Conservation (phyloP, 2,888 invertebrate genomes). For the Melipona bicolor region DNA sequence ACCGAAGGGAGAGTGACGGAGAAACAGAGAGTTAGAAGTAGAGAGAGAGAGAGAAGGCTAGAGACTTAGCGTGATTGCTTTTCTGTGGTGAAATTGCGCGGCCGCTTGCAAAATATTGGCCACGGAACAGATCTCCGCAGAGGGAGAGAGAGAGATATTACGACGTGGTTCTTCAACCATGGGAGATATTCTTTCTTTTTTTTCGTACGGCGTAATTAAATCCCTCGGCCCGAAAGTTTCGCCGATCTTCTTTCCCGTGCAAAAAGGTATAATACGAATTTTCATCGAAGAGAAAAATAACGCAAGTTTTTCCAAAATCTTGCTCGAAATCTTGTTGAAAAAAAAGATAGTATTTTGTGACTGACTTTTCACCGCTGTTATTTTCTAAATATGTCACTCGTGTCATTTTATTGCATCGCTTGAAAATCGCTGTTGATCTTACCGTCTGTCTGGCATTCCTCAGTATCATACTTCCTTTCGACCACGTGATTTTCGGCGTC, state of each 20-base stretch:
- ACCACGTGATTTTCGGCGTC: conserved; percentile 92
- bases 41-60: neutral
- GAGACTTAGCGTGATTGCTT: conserved; percentile 25
- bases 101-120: conserved; percentile 36
- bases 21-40: neutral
- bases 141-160: neutral
- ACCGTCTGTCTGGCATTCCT: conserved; percentile 89
- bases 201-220: conserved; percentile 12
- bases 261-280: neutral
- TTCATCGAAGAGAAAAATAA: neutral
- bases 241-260: neutral
- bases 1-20: neutral
- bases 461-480: conserved; percentile 89
- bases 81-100: conserved; percentile 12
- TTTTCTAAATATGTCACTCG: neutral
- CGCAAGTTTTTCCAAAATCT: no score
- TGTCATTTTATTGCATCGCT: neutral
- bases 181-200: neutral
- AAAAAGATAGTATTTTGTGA: no score
- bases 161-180: neutral
- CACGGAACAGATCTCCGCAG: neutral
- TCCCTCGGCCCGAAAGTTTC: neutral
- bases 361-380: neutral
- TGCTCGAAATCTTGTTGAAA: no score
- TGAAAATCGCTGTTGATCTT: conserved; percentile 77